Conservation (phyloP, 2,888 invertebrate genomes). For the Neelides folsomi region DNA sequence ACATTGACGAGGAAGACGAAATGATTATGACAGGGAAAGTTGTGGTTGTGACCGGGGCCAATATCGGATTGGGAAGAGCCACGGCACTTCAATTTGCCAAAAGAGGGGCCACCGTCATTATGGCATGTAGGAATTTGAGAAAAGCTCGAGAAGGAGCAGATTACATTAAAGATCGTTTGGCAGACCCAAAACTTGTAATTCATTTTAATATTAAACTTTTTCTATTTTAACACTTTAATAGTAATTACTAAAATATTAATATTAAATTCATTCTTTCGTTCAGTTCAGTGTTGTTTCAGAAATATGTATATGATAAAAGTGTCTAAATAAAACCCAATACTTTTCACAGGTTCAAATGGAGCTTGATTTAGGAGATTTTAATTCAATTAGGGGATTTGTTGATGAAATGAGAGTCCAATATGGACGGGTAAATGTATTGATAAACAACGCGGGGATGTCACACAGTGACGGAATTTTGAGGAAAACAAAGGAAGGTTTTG, state of each 20-base stretch:
- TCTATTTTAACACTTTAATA: too few species aligned
- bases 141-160: too few species aligned
- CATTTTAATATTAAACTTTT: too few species aligned
- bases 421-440: neutral
- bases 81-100: neutral
- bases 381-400: neutral
- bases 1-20: too few species aligned
- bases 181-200: too few species aligned
- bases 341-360: neutral
- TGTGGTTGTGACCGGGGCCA: conserved; percentile 5
- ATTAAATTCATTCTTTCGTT: too few species aligned
- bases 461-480: neutral
- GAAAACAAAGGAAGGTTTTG: neutral
- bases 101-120: neutral
- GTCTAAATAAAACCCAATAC: too few species aligned
- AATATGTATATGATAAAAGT: too few species aligned
- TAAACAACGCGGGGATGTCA: neutral
- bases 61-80: neutral
- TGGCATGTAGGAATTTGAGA: neutral
- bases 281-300: too few species aligned
- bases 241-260: too few species aligned
- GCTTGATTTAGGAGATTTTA: neutral
- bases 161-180: too few species aligned
- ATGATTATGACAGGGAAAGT: too few species aligned
- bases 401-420: neutral